phyloP scores from a whole-genome alignment of 2,113 vertebrate species.

The Tor tambroides region DNA sequence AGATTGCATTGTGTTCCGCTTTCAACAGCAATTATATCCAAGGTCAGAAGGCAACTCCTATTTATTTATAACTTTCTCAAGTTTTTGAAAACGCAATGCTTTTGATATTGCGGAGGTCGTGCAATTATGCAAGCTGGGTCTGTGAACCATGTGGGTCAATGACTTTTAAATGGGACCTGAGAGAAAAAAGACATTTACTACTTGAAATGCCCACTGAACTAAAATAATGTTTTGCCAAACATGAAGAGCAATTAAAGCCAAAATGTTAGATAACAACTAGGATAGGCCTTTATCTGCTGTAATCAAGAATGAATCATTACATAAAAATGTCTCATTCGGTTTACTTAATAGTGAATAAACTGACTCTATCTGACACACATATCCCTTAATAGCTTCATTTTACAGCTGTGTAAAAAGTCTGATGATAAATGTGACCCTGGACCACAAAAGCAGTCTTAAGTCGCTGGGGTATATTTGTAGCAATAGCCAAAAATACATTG shows the following conservation, averaged over 20 bases:
- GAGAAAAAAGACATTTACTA: neutral
- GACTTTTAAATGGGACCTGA: neutral
- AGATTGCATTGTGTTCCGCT: constrained; percentile 10
- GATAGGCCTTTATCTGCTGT: neutral
- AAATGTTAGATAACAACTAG: neutral
- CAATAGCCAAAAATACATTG: too few relatives aligned
- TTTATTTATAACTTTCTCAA: constrained; percentile 18
- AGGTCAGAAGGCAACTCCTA: constrained; percentile 37
- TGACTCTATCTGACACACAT: neutral
- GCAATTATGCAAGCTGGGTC: neutral
- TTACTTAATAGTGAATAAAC: neutral
- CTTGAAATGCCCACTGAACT: neutral
- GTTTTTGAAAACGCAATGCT: neutral
- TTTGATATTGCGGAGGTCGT: neutral
- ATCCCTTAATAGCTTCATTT: neutral
- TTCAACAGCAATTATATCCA: constrained; percentile 41
- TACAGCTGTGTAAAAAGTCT: neutral
- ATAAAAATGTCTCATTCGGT: neutral
- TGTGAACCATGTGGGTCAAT: neutral
- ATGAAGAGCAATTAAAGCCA: neutral
- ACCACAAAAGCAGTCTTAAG: too few relatives aligned
- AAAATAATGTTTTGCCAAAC: neutral
- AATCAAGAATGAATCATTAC: neutral
- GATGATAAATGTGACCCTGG: neutral
- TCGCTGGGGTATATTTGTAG: too few relatives aligned